Base-by-base conservation (phyloP, 2,797 vertebrate species). In the Sebastes taczanowskii region DNA sequence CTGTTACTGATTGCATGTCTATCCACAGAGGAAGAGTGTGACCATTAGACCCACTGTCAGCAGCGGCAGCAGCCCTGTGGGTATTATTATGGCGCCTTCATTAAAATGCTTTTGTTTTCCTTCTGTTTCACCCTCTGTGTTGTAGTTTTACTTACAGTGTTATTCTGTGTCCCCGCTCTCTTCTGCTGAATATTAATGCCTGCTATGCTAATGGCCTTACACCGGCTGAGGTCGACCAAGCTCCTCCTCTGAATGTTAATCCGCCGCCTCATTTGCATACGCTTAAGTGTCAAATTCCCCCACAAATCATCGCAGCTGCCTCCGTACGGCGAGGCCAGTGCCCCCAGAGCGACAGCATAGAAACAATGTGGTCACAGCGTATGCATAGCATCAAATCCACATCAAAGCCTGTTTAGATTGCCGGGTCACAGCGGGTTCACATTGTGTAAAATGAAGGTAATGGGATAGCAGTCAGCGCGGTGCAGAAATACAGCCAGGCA, bases 171-270 rank as follows among this genome's bases (percentile, higher is more conserved):
- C 90, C 77, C 85, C 27, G 65, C 86, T 83, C 78, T 85, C 90
- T 60, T 53, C 88, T 68, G 68, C 91, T 91, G 93, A 95, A 95
- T 95, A 94, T 95, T 95, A 95, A 96, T 90, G 86, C 70, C 85
- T 53, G 49, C 85, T 95, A 95, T 95, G 94, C 93, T 95, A 96
- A 96, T 95, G 91, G 91, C 86, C 86, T 90, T 79, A 85, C 90
- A 88, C 86, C 87, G 89, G 91, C 91, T 91, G 88, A 94, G 93
- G 93, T 94, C 88, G 92, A 80, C 61, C 81, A 94, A 86, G 93
- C 95, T 94, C 95, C 95, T 95, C 95, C 95, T 95, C 92, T 93
- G 95, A 93, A 96, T 96, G 92, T 93, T 95, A 96, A 96, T 93
- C 93, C 62, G n/a, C 79, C 53, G 68, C 77, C 85, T 93, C 89